phyloP scores from a whole-genome alignment of 2,113 vertebrate genomes.

The Mola mola region DNA sequence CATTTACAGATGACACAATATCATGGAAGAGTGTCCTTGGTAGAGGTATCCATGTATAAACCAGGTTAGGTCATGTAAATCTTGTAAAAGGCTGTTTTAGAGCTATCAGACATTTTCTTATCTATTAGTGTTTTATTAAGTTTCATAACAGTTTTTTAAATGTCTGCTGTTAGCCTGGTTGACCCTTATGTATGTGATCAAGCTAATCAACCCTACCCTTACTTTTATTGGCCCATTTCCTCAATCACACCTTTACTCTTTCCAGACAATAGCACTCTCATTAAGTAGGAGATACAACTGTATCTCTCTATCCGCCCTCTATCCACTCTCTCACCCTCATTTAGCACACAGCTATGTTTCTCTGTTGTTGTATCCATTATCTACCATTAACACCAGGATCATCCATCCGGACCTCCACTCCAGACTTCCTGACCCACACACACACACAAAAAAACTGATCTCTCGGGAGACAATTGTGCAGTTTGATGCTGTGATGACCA shows the following conservation, averaged over 20 bases:
- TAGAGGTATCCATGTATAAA: too few species aligned
- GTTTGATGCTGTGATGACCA: conserved; percentile 19
- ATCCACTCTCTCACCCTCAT: conserved; percentile 33
- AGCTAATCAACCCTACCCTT: conserved; percentile 10
- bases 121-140: too few species aligned
- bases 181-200: too few species aligned
- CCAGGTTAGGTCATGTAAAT: too few species aligned
- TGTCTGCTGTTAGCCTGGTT: too few species aligned
- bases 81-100: too few species aligned
- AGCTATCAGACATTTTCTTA: too few species aligned
- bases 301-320: conserved; percentile 7
- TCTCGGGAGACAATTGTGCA: conserved; percentile 5
- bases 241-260: conserved; percentile 37
- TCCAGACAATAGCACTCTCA: conserved; percentile 52
- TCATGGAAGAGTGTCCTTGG: too few species aligned
- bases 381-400: conserved; percentile 16
- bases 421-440: conserved; percentile 1
- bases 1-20: too few species aligned
- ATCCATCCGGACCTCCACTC: conserved; percentile 28
- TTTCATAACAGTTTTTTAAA: too few species aligned
- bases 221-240: too few species aligned
- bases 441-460: conserved; percentile 27
- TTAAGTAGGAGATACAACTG: conserved; percentile 32
- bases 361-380: conserved; percentile 35
- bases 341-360: conserved; percentile 25